Percentiles rank a stretch among this genome's conserved stretches.
These are phyloP conservation scores for Hymenopus coronatus DNA, from an alignment of 2,888 invertebrate species.

Conservation along the genomic window DNA sequence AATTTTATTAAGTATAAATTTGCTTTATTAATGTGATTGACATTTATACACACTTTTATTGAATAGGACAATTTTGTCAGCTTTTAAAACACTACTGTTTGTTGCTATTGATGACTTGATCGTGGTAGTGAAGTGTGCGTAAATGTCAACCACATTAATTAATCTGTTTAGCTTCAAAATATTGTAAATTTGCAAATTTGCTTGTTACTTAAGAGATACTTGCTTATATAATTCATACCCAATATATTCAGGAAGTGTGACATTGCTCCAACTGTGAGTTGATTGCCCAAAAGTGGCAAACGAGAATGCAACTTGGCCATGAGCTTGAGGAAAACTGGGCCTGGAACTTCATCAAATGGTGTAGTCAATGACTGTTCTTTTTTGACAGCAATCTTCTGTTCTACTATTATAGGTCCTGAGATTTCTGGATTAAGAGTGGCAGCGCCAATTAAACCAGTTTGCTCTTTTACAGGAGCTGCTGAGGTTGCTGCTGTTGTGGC, in stretches of 20 bases:
- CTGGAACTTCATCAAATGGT: conserved; percentile 64
- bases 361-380: conserved; percentile 33
- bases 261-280: conserved; percentile 50
- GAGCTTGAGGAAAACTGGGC: conserved; percentile 57
- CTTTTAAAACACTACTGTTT: no score
- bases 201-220: background rate
- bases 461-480: no score
- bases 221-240: conserved; percentile 10
- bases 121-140: no score
- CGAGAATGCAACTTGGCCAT: conserved; percentile 59
- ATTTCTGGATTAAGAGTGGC: background rate
- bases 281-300: conserved; percentile 61
- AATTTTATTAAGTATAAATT: no score
- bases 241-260: conserved; percentile 25
- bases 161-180: no score
- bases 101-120: no score
- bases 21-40: no score
- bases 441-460: no score
- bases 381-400: background rate
- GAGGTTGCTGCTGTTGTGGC: background rate
- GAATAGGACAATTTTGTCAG: no score
- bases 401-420: background rate
- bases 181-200: no score
- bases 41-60: no score
- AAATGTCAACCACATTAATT: no score